Percentiles rank a stretch among this genome's conserved stretches.
These are phyloP conservation scores for Cheirogaleus major DNA, from an alignment of 2,797 vertebrate species.

Conservation along the genomic window DNA sequence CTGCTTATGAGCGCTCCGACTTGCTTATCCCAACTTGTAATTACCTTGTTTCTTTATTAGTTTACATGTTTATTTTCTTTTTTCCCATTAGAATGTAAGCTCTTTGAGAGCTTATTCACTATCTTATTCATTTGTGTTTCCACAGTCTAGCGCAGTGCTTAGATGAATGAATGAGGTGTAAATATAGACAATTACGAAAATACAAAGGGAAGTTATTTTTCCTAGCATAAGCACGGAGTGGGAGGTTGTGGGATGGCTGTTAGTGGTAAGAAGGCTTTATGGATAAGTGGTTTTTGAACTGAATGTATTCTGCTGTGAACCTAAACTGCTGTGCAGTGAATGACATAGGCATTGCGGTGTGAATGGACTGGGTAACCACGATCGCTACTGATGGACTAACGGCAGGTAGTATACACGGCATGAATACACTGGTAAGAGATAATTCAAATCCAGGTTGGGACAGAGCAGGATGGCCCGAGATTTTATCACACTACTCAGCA, in stretches of 20 bases:
- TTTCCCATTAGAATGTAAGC: neutral
- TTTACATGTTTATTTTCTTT: slow-evolving; percentile 8
- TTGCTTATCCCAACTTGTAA: neutral
- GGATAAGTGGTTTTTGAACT: neutral
- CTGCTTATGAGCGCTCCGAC: neutral
- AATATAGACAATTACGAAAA: neutral
- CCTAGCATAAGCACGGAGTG: neutral
- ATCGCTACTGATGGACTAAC: neutral
- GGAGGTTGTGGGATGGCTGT: neutral
- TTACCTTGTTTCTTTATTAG: neutral
- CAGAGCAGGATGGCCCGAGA: neutral
- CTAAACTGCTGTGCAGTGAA: neutral
- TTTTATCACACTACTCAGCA: neutral
- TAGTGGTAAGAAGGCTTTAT: neutral
- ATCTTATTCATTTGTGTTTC: neutral
- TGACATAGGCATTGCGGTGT: neutral
- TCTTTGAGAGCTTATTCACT: neutral
- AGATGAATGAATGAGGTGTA: neutral
- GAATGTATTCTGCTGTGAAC: neutral
- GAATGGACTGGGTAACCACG: neutral
- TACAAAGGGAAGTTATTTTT: neutral
- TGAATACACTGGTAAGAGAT: neutral
- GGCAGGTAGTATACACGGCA: neutral
- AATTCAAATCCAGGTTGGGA: neutral
- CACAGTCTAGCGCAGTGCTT: neutral